Evolutionary conservation across 2,888 invertebrate genomes (phyloP), one percentile per base, ranked within the genome.

Genomic region (Pteria penguin): DNA sequence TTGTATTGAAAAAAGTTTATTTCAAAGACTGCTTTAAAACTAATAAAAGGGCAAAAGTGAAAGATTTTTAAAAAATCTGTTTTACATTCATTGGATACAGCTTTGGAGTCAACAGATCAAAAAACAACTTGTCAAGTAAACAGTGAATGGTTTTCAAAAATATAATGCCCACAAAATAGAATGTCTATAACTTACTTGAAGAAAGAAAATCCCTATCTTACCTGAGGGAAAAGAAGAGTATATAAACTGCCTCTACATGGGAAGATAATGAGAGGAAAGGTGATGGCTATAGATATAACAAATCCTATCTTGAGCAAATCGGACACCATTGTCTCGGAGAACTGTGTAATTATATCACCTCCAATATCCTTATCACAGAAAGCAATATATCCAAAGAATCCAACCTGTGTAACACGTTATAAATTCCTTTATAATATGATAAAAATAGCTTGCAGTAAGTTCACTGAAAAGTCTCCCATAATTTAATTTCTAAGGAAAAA

Each of bases 231-330:
- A 4, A 98, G 93, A 75, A 99, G 94, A 0, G 98, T 98, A 93
- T 97, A 96, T 29, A 99, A 93, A 90, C 98, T 97, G 14, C 97
- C 97, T 76, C 99, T 94, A 90, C 98, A 98, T 0, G 99, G 99
- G 92, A 98, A 98, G 91, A 99, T 96, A 85, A 98, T 97, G 81
- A 99, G 94, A 0, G 99, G 99, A 93, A 99, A 98, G 90, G 98
- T 98, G 91, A 98, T 96, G 22, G 98, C 98, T 33, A 99, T 95
- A 0, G 98, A 98, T 86, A 98, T 93, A 8, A 98, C 96, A 93
- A 99, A 99, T 31, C 98, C 97, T 81, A 98, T 94, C 94, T 98
- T 98, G 88, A 98, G 97, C 75, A 96, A 94, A 92, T 98, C 97
- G 85, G 96, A 97, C 52, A 96, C 81, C 5, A 90, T 94, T 2